These are phyloP conservation scores for Kryptolebias marmoratus DNA, from an alignment of 2,113 vertebrate species.

Conservation along the genomic window DNA sequence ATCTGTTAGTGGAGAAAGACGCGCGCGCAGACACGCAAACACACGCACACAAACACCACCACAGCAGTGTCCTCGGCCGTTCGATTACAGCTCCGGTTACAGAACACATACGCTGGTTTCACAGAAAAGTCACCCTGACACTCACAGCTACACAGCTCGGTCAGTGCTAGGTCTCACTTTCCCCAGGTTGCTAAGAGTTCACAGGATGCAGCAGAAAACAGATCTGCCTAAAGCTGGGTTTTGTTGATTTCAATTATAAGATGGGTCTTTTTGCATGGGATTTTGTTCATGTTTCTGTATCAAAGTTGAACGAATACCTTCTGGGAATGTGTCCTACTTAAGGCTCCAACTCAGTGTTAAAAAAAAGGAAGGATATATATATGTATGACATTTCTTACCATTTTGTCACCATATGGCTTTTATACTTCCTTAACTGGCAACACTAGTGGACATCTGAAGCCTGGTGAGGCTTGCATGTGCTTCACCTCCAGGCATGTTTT, in stretches of 20 bases:
- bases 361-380: neutral
- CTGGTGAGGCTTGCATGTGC: neutral
- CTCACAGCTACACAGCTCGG: constrained; percentile 18
- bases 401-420: too few relatives aligned
- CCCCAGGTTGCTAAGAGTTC: constrained; percentile 32
- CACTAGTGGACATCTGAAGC: neutral
- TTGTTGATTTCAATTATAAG: neutral
- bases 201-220: constrained; percentile 11
- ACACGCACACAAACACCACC: neutral
- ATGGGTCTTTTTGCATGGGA: neutral
- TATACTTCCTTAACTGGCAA: neutral
- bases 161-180: constrained; percentile 8
- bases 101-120: neutral
- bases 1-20: constrained; percentile 23
- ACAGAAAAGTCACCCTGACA: constrained; percentile 13
- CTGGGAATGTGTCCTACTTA: constrained; percentile 1
- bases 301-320: neutral
- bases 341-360: neutral
- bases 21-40: neutral
- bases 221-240: constrained; percentile 13
- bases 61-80: constrained; percentile 34
- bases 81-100: constrained; percentile 39
- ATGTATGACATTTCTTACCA: too few relatives aligned
- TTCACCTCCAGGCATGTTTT: neutral
- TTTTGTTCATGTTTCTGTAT: neutral